Evolutionary conservation across 1,140 invertebrate species (phyloP), one percentile per base, ranked within the genome.

Genomic region (Sycophila sp.): DNA sequence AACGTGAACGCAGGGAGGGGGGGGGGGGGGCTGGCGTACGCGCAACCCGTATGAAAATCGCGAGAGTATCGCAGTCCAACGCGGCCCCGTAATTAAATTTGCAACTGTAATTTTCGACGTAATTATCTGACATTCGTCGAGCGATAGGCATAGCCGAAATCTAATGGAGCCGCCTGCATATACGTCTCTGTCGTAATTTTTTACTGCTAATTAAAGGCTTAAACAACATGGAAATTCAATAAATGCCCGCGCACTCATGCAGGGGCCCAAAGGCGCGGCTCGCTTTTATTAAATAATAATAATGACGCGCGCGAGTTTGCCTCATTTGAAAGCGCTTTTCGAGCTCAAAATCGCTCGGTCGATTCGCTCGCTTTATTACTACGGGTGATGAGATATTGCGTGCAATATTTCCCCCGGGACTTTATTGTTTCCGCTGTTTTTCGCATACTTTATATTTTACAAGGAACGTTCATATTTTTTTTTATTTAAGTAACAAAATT

Each of bases 71-170:
- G n/a, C n/a, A n/a, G n/a, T n/a, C n/a, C n/a, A n/a, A n/a, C n/a
- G n/a, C n/a, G n/a, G n/a, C n/a, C n/a, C 17, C 32, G 58, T 69
- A 69, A 69, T 69, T 59, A 69, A 69, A 69, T 69, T 69, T 69
- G 56, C 56, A 60, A 69, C 40, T 69, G 66, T 51, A 69, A 69
- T 69, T 69, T 60, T 60, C 55, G 4, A 22, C 56, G 66, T 69
- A 69, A 69, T 69, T 60, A 60, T 45, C 56, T 51, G 42, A 51
- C 19, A 51, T 60, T 69, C 32, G 34, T 60, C 24, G 49, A 53
- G 42, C 19, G 49, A 65, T 65, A 53, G 47, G 47, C 24, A 22
- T 30, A 19, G 47, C 32, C 17, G 30, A 30, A 66, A 55, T 42
- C 38, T 40, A 47, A 59, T 59, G 28, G 38, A 15, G 8, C 0